Evolutionary conservation across 1,140 invertebrate genomes (phyloP).

Genomic region (Drosophila kikkawai): DNA sequence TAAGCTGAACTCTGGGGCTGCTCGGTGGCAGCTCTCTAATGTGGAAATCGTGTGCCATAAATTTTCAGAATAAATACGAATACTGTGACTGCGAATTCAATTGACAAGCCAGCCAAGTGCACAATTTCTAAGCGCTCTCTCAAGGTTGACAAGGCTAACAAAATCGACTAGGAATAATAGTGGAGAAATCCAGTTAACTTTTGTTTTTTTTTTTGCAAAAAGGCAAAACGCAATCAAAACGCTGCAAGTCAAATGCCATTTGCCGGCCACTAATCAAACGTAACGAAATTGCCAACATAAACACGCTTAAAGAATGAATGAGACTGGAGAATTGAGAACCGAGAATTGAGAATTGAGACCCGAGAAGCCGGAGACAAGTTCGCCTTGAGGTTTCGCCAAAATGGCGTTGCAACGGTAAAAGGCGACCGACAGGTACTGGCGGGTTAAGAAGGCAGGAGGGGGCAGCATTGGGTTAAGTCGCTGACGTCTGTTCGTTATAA

Average conservation of each 20-base stretch:
- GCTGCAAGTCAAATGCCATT: slow-evolving; percentile 77
- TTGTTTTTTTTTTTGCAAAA: slow-evolving; percentile 16
- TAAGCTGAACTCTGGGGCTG: slow-evolving; percentile 54
- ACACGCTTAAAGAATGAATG: slow-evolving; percentile 75
- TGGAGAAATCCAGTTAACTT: slow-evolving; percentile 71
- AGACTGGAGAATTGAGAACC: slow-evolving; percentile 20
- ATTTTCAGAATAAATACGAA: slow-evolving; percentile 58
- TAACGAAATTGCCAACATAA: slow-evolving; percentile 78
- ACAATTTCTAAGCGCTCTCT: slow-evolving; percentile 67
- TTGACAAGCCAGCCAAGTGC: slow-evolving; percentile 72
- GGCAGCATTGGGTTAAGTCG: slow-evolving; percentile 29
- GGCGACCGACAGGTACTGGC: slow-evolving; percentile 7
- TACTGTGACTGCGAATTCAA: slow-evolving; percentile 11
- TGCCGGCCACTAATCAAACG: slow-evolving; percentile 81
- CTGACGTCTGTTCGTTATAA: slow-evolving; percentile 33
- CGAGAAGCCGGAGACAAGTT: slow-evolving; percentile 60
- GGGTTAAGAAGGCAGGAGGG: background rate
- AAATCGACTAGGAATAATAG: slow-evolving; percentile 31
- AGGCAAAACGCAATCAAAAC: slow-evolving; percentile 67
- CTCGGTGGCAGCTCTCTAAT: slow-evolving; percentile 45
- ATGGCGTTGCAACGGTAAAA: slow-evolving; percentile 80
- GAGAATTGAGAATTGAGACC: background rate
- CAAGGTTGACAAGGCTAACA: slow-evolving; percentile 70
- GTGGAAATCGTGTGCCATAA: slow-evolving; percentile 80
- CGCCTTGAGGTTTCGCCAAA: slow-evolving; percentile 78